Base-by-base conservation (phyloP, 2,113 vertebrate genomes). In the Antigone vipio region DNA sequence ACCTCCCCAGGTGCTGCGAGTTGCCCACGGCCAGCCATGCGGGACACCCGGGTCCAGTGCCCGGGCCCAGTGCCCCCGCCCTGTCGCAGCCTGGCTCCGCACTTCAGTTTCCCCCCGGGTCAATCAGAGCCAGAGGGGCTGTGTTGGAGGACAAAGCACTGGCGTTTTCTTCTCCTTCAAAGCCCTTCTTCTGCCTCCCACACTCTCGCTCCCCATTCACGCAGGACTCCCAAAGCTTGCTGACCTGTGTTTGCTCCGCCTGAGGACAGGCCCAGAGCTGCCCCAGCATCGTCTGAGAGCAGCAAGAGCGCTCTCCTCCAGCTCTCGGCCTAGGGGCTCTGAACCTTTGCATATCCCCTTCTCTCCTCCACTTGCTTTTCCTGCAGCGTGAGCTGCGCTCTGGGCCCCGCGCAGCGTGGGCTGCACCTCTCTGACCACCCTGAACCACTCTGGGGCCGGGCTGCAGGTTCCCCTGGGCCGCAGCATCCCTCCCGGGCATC, bases 31-130 rank as follows among this genome's bases (percentile, higher is more conserved):
- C 1, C 42, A 20, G 3, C 12, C 34, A 2, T 0, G 32, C 8
- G 5, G 50, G 42, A n/a, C 40, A 2, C 2, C 8, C 0, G 3
- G 52, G 21, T 12, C 32, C 62, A 0, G 38, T 0, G 50, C 2
- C 8, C 0, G 3, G 52, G 21, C 10, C 32, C 62, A 0, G 38
- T 0, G 50, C 15, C 44, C 40, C 62, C 9, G 49, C 6, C 19
- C 50, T 2, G 2, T 6, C 2, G 0, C 79, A 16, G 68, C 64
- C 69, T 13, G 50, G 9, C 52, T 53, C n/a, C 6, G 44, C 4
- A 2, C 58, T 78, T 82, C 89, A 4, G 69, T 60, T 85, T 69
- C 24, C 76, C 35, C 45, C 15, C 1, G 11, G 26, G 26, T 21
- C 69, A 29, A 1, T 24, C 44, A 15, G 22, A 77, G 35, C 17